A percentile compares a stretch with the other conserved stretches of the same genome.
phyloP scores from a whole-genome alignment of 2,888 invertebrate genomes.

The Cantharis lateralis region DNA sequence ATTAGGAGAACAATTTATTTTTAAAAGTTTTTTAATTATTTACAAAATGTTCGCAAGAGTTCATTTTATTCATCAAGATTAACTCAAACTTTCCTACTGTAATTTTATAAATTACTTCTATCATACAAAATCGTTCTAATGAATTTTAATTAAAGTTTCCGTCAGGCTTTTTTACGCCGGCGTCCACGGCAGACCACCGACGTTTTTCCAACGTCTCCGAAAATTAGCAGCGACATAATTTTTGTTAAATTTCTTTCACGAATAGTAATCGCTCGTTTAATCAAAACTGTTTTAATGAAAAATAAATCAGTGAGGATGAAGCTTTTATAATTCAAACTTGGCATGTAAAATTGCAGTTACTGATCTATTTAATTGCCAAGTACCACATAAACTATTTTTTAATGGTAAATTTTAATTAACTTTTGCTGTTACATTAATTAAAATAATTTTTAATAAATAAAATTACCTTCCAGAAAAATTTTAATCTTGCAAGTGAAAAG shows the following conservation, averaged over 20 bases:
- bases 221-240: not conserved
- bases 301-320: constrained; percentile 43
- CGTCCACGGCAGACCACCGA: not conserved
- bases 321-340: constrained; percentile 43
- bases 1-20: not conserved
- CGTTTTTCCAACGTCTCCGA: not conserved
- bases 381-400: not conserved
- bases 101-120: not conserved
- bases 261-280: constrained; percentile 31
- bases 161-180: not conserved
- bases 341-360: constrained; percentile 46
- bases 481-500: not conserved
- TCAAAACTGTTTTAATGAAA: constrained; percentile 44
- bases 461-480: not conserved
- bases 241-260: not conserved
- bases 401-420: not conserved
- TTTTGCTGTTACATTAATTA: not conserved
- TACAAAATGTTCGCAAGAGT: not conserved
- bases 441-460: not conserved
- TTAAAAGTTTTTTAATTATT: not conserved
- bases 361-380: constrained; percentile 42
- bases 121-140: not conserved
- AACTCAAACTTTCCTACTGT: not conserved
- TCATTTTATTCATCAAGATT: not conserved
- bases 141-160: not conserved